Percentiles rank a stretch among this genome's conserved stretches.
phyloP scores from a whole-genome alignment of 2,113 vertebrate genomes.

The Nansenia antarctica region DNA sequence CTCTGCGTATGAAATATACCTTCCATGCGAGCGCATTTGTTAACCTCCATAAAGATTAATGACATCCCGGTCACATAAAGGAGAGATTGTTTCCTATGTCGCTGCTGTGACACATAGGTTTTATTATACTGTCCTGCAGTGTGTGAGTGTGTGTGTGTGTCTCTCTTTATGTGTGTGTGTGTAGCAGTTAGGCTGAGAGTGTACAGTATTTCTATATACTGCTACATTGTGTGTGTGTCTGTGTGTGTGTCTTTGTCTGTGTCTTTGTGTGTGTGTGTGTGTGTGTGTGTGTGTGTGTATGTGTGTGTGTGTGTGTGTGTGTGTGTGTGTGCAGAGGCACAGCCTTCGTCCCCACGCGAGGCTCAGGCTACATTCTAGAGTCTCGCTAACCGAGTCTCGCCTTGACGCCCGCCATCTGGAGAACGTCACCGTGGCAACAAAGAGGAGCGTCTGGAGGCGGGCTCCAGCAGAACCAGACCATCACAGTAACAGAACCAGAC shows the following conservation, averaged over 20 bases:
- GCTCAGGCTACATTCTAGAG: conserved; percentile 36
- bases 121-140: conserved; percentile 47
- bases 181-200: neutral
- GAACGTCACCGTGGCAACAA: conserved; percentile 63
- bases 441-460: conserved; percentile 56
- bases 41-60: conserved; percentile 73
- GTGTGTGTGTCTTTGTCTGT: neutral
- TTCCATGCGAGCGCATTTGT: conserved; percentile 71
- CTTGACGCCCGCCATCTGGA: conserved; percentile 67
- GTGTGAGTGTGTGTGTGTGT: conserved; percentile 29
- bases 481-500: conserved; percentile 39
- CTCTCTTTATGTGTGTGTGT: neutral
- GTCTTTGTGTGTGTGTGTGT: conserved; percentile 6
- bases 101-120: conserved; percentile 57
- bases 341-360: conserved; percentile 10
- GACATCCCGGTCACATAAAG: conserved; percentile 67
- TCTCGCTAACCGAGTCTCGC: conserved; percentile 34
- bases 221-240: neutral
- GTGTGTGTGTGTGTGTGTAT: conserved; percentile 10
- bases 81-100: conserved; percentile 68
- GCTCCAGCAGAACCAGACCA: conserved; percentile 34
- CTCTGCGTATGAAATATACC: conserved; percentile 71
- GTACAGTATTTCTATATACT: neutral
- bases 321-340: too few species aligned
- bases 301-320: neutral